A percentile compares a stretch with the other conserved stretches of the same genome.
Evolutionary conservation across 2,113 vertebrate genomes (phyloP).

Genomic region (Loxodonta africana): DNA sequence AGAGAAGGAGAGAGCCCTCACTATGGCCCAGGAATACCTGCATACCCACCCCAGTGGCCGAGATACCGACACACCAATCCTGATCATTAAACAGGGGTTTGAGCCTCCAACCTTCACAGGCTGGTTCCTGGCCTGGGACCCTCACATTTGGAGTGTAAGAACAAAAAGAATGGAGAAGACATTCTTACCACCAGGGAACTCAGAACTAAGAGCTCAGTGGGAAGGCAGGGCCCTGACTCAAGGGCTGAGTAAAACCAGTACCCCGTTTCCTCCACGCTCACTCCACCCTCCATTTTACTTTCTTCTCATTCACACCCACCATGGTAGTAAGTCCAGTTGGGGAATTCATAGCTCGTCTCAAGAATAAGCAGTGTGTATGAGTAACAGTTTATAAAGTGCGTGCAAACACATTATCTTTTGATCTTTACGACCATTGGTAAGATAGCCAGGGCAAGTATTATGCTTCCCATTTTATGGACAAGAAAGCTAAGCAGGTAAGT

Average conservation of each 20-base stretch:
- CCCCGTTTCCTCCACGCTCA: background rate
- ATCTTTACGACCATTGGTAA: background rate
- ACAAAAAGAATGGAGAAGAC: background rate
- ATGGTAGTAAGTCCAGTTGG: background rate
- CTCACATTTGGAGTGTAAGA: conserved; percentile 93
- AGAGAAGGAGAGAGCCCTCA: conserved; percentile 89
- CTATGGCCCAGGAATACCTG: conserved; percentile 92
- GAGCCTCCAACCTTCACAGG: conserved; percentile 95
- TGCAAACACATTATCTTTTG: background rate
- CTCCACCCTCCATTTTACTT: background rate
- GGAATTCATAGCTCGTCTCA: background rate
- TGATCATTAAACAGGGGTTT: conserved; percentile 93
- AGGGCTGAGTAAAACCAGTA: background rate
- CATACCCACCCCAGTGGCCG: conserved; percentile 91
- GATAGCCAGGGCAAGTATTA: background rate
- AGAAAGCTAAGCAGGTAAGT: background rate
- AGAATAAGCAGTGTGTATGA: background rate
- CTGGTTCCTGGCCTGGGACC: conserved; percentile 95
- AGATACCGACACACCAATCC: conserved; percentile 90
- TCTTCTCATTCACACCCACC: background rate
- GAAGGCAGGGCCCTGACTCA: background rate
- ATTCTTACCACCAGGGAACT: background rate
- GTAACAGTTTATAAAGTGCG: background rate
- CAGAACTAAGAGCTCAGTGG: background rate
- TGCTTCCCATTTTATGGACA: background rate